These are phyloP conservation scores for Hecatera dysodea DNA, from an alignment of 2,888 invertebrate genomes.

Conservation along the genomic window DNA sequence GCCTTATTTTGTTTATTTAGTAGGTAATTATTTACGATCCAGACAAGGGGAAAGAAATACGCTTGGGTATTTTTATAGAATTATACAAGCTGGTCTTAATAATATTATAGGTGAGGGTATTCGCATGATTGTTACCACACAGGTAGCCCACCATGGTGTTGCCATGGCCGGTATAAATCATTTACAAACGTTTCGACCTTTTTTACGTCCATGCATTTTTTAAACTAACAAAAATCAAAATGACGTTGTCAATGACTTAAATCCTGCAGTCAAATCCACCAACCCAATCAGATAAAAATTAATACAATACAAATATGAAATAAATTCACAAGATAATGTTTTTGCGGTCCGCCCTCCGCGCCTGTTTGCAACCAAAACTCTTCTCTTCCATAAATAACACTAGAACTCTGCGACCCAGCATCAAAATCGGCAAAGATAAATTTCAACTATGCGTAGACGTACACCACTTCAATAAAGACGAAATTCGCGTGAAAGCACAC, in stretches of 20 bases:
- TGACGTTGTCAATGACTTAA: constrained; percentile 37
- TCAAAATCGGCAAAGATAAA: constrained; percentile 78
- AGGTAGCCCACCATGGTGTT: no score
- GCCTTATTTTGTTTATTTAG: no score
- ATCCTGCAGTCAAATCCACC: background rate
- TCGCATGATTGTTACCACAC: no score
- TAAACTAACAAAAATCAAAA: constrained; percentile 17
- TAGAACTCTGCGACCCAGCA: constrained; percentile 73
- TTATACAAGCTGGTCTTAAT: no score
- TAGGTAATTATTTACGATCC: no score
- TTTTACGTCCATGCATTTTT: background rate
- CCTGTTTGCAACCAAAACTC: constrained; percentile 62
- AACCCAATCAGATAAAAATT: background rate
- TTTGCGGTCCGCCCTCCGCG: background rate
- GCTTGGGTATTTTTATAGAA: no score
- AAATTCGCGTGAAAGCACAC: constrained; percentile 81
- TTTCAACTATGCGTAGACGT: constrained; percentile 83
- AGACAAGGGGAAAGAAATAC: no score
- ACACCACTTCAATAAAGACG: constrained; percentile 78
- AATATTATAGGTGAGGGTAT: no score
- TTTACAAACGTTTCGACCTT: background rate
- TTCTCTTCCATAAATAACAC: constrained; percentile 67
- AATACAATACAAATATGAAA: constrained; percentile 24
- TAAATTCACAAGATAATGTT: constrained; percentile 37
- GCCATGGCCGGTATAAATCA: no score